phyloP scores from a whole-genome alignment of 2,888 invertebrate species.

The Temnothorax unifasciatus region DNA sequence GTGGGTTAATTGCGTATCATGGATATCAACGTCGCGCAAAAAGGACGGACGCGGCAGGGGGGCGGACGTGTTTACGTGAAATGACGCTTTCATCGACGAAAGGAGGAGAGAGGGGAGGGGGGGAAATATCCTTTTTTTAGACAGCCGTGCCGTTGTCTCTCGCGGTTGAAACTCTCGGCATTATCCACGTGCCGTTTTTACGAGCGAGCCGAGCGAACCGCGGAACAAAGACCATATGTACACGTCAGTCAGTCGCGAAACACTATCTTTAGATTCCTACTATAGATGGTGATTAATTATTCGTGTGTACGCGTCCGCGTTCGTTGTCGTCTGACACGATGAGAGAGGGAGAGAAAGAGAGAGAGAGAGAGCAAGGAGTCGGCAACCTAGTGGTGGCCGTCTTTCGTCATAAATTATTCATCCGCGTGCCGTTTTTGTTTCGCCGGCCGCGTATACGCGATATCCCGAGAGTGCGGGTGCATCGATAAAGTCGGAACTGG shows the following conservation, averaged over 20 bases:
- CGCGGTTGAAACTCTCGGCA: constrained; percentile 42
- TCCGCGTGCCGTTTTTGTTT: constrained; percentile 58
- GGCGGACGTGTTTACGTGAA: constrained; percentile 31
- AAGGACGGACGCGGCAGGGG: neutral
- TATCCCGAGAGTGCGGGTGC: constrained; percentile 56
- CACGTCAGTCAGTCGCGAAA: constrained; percentile 59
- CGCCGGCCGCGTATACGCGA: constrained; percentile 51
- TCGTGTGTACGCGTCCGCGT: constrained; percentile 56
- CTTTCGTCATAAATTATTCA: constrained; percentile 61
- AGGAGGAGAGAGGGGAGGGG: neutral
- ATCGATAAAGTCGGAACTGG: constrained; percentile 58
- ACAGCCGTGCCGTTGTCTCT: constrained; percentile 4
- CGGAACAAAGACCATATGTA: constrained; percentile 59
- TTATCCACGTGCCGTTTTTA: constrained; percentile 53
- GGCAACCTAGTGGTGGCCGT: constrained; percentile 47
- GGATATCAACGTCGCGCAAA: constrained; percentile 39
- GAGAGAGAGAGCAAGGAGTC: constrained; percentile 24
- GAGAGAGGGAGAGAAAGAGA: neutral
- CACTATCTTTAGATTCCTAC: constrained; percentile 62
- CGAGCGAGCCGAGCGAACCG: constrained; percentile 28
- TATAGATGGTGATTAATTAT: constrained; percentile 64
- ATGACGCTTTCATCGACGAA: constrained; percentile 28
- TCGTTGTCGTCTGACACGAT: constrained; percentile 39
- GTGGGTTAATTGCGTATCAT: constrained; percentile 36
- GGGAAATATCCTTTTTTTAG: constrained; percentile 4